Evolutionary conservation across 2,888 invertebrate species (phyloP), one percentile per base, ranked within the genome.

Genomic region (Herminia tarsipennalis): DNA sequence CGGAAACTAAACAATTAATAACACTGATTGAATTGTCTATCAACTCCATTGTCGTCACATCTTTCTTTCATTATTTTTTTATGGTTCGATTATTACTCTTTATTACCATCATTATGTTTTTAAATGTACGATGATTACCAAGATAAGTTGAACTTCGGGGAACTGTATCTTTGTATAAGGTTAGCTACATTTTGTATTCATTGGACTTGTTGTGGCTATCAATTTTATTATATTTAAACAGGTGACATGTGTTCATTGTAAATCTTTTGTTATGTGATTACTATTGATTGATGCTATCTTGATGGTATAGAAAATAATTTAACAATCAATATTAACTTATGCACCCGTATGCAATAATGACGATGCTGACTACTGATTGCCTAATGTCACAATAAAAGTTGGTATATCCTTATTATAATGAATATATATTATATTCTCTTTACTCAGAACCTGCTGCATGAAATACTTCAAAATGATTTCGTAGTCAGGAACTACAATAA

Each of bases 21-120:
- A 75, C 77, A 71, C 71, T 75, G 85, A 86, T 86, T 83, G 81
- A 78, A 76, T 73, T 69, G 61, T 74, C 76, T 70, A 81, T 86
- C 76, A 64, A 61, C 52, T 56, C 76, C 56, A 84, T 86, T 86
- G 82, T 83, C 66, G 53, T 61, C 60, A 56, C 59, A 61, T 59
- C 56, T 69, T 60, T 60, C 61, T 64, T 64, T 59, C 69, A 68
- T 65, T 61, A 46, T 38, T 55, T 69, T 76, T 73, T 73, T 70
- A 66, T 68, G 50, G 43, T 49, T 59, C 57, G 30, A 69, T 66
- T 61, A 68, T 68, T 71, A 49, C 29, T 39, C 20, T 60, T 54
- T 63, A 66, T 63, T 57, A 45, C 63, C 24, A 18, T 54, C 41
- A 58, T 62, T 64, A 56, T 56, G 38, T 42, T 48, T 49, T 44